Evolutionary conservation across 2,888 invertebrate genomes (phyloP), one percentile per base, ranked within the genome.

Genomic region (Torymus tubicola): DNA sequence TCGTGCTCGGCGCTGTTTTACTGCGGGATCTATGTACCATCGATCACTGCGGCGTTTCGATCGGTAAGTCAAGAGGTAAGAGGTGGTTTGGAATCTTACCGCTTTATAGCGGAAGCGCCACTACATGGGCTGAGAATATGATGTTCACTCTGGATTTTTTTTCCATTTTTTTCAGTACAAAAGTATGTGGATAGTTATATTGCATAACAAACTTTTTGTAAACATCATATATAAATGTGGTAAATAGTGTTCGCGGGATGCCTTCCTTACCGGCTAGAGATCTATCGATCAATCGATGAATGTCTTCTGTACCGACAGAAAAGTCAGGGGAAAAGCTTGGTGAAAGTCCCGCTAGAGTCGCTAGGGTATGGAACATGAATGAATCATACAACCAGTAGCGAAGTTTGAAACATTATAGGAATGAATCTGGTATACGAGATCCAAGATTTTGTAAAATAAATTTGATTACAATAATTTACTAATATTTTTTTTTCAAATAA

Each of bases 261-360:
- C 50, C 82, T 82, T 65, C 75, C 21, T 82, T 82, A 78, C 81
- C 81, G 75, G 69, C 82, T 0, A 2, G 13, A 11, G 76, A 82
- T 81, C 61, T 73, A 80, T 80, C 53, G 78, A 80, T 81, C 78
- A 13, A 75, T 79, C 74, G 76, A 81, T 82, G 68, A 69, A 74
- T 42, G 14, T 42, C 11, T 4, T 18, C 42, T 18, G 12, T 77
- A 82, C 80, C 82, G 78, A 64, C 80, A 0, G 16, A 42, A 18
- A 11, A n/a, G 2, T 61, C 13, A 8, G 0, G 10, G 24, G 60
- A 4, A 58, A 58, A 18, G 63, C 57, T 78, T 77, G 50, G 24
- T 60, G 63, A 69, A 77, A 73, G 63, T 58, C 4, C 73, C 73
- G 58, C 57, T 58, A 55, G 71, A n/a, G 64, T 14, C 58, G 65